Percentiles rank a stretch among this genome's conserved stretches.
Conservation (phyloP, 1,140 invertebrate genomes). For the Aphis gossypii region DNA sequence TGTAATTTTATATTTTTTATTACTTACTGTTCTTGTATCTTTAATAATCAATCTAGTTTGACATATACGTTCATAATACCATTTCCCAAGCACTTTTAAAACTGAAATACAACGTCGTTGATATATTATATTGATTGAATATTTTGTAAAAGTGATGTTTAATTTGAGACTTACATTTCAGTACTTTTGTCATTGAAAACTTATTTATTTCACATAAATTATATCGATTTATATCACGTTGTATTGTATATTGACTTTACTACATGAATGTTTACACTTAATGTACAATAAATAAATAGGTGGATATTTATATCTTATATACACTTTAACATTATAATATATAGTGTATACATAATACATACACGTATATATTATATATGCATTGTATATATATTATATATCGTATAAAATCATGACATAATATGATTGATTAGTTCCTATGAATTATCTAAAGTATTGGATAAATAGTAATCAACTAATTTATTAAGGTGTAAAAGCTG, state of each 20-base stretch:
- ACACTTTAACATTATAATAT: too few relatives aligned
- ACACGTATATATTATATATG: too few relatives aligned
- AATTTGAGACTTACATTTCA: not conserved
- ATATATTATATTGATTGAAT: not conserved
- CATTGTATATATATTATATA: too few relatives aligned
- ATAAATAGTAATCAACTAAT: too few relatives aligned
- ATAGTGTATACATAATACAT: too few relatives aligned
- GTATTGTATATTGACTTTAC: not conserved
- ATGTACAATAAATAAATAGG: too few relatives aligned
- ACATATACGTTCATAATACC: not conserved
- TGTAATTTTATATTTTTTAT: not conserved
- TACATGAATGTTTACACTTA: not conserved
- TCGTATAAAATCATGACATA: too few relatives aligned
- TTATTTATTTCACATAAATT: not conserved
- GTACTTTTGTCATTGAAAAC: not conserved
- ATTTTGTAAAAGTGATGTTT: slow-evolving; percentile 1
- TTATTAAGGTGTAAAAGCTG: too few relatives aligned
- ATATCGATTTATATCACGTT: not conserved
- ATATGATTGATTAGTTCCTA: too few relatives aligned
- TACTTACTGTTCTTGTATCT: not conserved
- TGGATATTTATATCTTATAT: too few relatives aligned
- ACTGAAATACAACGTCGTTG: not conserved
- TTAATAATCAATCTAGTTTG: not conserved
- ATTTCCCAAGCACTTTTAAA: not conserved
- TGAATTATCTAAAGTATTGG: too few relatives aligned